Conservation (phyloP, 2,888 invertebrate species). For the Nomada ferruginata region DNA sequence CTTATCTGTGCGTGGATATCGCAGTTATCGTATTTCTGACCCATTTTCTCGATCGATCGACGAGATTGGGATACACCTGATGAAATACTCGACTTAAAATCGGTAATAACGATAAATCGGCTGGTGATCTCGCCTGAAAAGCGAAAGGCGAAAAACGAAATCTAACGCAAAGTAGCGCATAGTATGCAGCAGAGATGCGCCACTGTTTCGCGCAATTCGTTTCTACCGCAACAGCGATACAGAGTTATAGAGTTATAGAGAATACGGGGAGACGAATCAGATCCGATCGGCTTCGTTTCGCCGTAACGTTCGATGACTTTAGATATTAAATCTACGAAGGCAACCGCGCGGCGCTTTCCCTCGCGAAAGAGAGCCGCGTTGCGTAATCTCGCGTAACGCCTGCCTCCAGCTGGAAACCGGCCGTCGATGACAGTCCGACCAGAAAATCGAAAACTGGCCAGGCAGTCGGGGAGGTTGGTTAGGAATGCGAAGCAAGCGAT, state of each 20-base stretch:
- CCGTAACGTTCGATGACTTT: slow-evolving; percentile 39
- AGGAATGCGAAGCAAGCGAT: too few relatives aligned
- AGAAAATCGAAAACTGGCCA: slow-evolving; percentile 19
- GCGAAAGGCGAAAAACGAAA: neutral
- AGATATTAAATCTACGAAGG: slow-evolving; percentile 45
- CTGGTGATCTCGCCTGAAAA: neutral
- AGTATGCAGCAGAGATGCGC: neutral
- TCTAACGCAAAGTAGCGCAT: neutral
- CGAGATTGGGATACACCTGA: neutral
- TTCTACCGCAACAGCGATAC: neutral
- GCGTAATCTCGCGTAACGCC: slow-evolving; percentile 37
- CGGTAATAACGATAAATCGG: neutral
- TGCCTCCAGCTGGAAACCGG: neutral
- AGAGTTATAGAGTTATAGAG: too few relatives aligned
- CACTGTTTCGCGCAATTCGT: neutral
- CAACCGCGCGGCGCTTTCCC: slow-evolving; percentile 44
- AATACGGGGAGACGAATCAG: neutral
- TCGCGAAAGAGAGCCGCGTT: slow-evolving; percentile 21
- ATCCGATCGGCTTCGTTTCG: slow-evolving; percentile 12
- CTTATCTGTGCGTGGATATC: slow-evolving; percentile 38
- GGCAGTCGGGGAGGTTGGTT: too few relatives aligned
- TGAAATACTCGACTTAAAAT: too few relatives aligned
- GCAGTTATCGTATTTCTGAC: slow-evolving; percentile 25
- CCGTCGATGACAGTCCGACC: neutral
- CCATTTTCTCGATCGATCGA: slow-evolving; percentile 24